These are phyloP conservation scores for Pipa parva DNA, from an alignment of 2,113 vertebrate species.

Conservation along the genomic window DNA sequence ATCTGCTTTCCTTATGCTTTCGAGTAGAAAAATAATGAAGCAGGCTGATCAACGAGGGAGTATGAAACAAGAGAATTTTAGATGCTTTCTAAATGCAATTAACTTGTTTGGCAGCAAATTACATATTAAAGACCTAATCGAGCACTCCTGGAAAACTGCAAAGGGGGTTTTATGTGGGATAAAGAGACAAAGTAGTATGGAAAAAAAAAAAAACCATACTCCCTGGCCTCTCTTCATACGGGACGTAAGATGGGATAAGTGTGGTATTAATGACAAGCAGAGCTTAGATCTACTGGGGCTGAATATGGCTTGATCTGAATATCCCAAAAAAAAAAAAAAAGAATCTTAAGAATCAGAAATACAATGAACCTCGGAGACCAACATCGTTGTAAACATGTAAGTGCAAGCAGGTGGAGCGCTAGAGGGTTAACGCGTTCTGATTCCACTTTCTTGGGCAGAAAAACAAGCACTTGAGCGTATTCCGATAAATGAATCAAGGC, in stretches of 20 bases:
- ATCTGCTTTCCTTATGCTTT: slow-evolving; percentile 72
- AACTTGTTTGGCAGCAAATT: slow-evolving; percentile 84
- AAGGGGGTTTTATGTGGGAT: slow-evolving; percentile 54
- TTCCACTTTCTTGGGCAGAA: slow-evolving; percentile 52
- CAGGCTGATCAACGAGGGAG: slow-evolving; percentile 69
- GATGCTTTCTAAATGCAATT: slow-evolving; percentile 78
- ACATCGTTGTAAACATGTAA: slow-evolving; percentile 53
- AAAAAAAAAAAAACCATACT: slow-evolving; percentile 50
- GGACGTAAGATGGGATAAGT: slow-evolving; percentile 52
- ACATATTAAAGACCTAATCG: slow-evolving; percentile 81
- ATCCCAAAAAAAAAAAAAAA: slow-evolving; percentile 49
- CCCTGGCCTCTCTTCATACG: slow-evolving; percentile 57
- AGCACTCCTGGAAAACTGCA: slow-evolving; percentile 74
- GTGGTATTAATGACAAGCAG: slow-evolving; percentile 60
- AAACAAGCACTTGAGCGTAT: slow-evolving; percentile 44
- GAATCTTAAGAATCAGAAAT: slow-evolving; percentile 50
- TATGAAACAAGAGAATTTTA: slow-evolving; percentile 71
- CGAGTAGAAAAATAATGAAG: slow-evolving; percentile 63
- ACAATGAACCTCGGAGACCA: slow-evolving; percentile 53
- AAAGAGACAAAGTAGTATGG: slow-evolving; percentile 56
- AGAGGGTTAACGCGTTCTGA: slow-evolving; percentile 58
- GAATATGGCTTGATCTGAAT: slow-evolving; percentile 48
- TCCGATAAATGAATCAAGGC: slow-evolving; percentile 52
- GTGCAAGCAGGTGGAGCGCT: slow-evolving; percentile 64
- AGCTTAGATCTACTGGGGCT: slow-evolving; percentile 50